Percentiles rank a stretch among this genome's conserved stretches.
These are phyloP conservation scores for Marmota flaviventris DNA, from an alignment of 2,113 vertebrate genomes.

Conservation along the genomic window DNA sequence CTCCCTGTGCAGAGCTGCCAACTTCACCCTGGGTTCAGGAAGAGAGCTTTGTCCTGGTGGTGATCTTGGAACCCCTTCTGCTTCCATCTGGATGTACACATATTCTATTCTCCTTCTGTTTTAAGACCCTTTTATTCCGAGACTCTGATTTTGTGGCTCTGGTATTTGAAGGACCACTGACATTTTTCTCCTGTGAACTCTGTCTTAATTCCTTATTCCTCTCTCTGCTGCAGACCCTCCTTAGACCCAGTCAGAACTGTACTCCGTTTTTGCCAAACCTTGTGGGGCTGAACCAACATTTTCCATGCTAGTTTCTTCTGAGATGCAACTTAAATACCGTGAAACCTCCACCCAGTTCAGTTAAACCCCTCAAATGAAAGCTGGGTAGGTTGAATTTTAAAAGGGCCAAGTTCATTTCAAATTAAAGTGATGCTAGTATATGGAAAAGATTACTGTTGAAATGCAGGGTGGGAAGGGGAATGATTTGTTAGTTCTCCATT, in stretches of 20 bases:
- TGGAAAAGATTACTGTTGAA: not conserved
- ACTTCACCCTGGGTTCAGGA: not conserved
- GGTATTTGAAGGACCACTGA: not conserved
- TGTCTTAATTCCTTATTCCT: not conserved
- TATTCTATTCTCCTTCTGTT: not conserved
- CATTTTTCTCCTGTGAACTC: not conserved
- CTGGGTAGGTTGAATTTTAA: constrained; percentile 26
- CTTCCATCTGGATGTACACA: not conserved
- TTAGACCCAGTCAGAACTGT: not conserved
- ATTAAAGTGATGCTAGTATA: not conserved
- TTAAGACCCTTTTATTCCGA: not conserved
- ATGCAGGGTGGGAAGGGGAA: not conserved
- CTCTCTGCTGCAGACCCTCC: not conserved
- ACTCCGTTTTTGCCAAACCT: not conserved
- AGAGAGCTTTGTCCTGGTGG: not conserved
- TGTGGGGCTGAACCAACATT: not conserved
- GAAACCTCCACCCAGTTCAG: not conserved
- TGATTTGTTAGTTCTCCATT: not conserved
- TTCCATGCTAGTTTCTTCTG: constrained; percentile 13
- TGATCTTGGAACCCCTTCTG: no score
- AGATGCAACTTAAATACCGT: constrained; percentile 32
- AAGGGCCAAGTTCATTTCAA: constrained; percentile 11
- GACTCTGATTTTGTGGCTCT: constrained; percentile 1
- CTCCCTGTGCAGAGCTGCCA: not conserved
- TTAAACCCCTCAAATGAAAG: not conserved